Percentiles rank a stretch among this genome's conserved stretches.
These are phyloP conservation scores for Pachypanchax playfairii DNA, from an alignment of 2,113 vertebrate genomes.

Conservation along the genomic window DNA sequence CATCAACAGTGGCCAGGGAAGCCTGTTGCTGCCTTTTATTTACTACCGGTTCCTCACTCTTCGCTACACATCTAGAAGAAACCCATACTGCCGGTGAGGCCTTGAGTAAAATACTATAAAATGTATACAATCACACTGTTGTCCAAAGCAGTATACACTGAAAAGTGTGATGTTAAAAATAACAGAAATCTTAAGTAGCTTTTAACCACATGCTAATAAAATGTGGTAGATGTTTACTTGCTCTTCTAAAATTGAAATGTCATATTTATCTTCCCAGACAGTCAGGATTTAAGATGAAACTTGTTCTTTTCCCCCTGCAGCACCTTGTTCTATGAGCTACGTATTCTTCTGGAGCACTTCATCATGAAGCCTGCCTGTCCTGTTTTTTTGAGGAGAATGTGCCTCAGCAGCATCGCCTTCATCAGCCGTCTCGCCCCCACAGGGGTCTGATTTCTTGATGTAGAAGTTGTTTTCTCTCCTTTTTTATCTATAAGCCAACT, in stretches of 20 bases:
- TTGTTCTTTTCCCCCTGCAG: conserved; percentile 65
- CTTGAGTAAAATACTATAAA: neutral
- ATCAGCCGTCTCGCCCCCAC: conserved; percentile 95
- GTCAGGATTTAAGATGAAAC: neutral
- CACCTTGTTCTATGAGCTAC: conserved; percentile 93
- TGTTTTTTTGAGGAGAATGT: conserved; percentile 93
- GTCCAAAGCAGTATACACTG: too few species aligned
- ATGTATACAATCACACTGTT: neutral
- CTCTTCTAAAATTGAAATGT: too few species aligned
- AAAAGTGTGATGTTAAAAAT: too few species aligned
- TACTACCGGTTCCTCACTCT: conserved; percentile 97
- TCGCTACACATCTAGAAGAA: conserved; percentile 94
- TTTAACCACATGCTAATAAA: neutral
- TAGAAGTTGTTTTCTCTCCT: neutral
- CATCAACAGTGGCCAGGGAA: conserved; percentile 91
- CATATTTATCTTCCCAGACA: neutral
- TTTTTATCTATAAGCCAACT: conserved; percentile 41
- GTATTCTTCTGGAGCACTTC: conserved; percentile 93
- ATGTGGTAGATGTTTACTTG: too few species aligned
- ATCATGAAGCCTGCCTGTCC: conserved; percentile 96
- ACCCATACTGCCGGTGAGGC: conserved; percentile 96
- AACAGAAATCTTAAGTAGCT: too few species aligned
- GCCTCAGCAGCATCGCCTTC: conserved; percentile 95
- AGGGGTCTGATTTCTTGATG: conserved; percentile 81
- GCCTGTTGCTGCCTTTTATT: conserved; percentile 95